Conservation (phyloP, 2,797 vertebrate genomes). For the Enteromius paludinosus region DNA sequence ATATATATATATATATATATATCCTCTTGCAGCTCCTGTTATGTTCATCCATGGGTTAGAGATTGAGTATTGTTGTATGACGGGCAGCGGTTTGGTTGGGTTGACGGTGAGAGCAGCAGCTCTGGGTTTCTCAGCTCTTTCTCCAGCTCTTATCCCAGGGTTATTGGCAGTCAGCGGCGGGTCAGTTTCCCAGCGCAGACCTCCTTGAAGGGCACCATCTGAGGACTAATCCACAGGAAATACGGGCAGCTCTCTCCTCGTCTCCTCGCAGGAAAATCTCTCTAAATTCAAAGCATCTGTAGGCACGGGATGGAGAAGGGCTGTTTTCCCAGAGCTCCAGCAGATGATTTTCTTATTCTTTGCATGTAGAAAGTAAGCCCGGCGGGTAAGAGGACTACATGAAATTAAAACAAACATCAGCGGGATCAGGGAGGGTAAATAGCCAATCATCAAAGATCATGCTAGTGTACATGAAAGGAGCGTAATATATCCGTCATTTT, state of each 20-base stretch:
- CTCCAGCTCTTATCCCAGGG: constrained; percentile 54
- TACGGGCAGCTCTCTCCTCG: constrained; percentile 73
- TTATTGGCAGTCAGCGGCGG: constrained; percentile 72
- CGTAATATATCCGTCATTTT: constrained; percentile 67
- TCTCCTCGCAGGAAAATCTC: constrained; percentile 72
- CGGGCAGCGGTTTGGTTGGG: not conserved
- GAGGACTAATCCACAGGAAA: constrained; percentile 82
- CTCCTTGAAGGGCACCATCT: constrained; percentile 79
- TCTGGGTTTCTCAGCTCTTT: not conserved
- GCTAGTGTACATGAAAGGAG: constrained; percentile 66
- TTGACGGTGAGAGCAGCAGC: not conserved
- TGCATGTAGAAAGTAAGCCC: constrained; percentile 72
- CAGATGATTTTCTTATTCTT: constrained; percentile 76
- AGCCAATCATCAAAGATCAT: constrained; percentile 72
- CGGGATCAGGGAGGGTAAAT: constrained; percentile 74
- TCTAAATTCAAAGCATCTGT: constrained; percentile 83
- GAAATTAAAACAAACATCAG: constrained; percentile 80
- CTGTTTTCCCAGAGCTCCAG: constrained; percentile 75
- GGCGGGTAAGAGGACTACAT: constrained; percentile 65
- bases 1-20: no score
- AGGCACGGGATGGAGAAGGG: constrained; percentile 64
- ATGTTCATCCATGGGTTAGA: not conserved
- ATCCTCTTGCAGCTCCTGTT: not conserved
- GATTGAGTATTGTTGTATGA: not conserved
- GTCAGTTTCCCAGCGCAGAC: constrained; percentile 82